Evolutionary conservation across 2,113 vertebrate species (phyloP).

Genomic region (Narcine bancroftii): DNA sequence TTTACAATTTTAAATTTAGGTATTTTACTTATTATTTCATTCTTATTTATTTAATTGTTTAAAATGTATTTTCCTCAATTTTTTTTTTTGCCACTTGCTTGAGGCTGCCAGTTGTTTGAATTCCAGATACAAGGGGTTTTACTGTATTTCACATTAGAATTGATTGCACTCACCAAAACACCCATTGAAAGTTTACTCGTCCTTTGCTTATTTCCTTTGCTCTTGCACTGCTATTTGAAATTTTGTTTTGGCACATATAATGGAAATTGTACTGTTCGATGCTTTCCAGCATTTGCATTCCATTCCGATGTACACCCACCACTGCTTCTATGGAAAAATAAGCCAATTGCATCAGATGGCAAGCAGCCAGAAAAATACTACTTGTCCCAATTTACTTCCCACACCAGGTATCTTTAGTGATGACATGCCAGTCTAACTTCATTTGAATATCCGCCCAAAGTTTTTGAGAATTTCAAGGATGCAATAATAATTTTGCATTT

Average conservation of each 20-base stretch:
- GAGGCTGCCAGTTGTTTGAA: too few relatives aligned
- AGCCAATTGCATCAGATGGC: neutral
- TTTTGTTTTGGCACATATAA: neutral
- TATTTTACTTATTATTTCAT: too few relatives aligned
- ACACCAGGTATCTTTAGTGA: neutral
- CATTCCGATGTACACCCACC: neutral
- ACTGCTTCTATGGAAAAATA: neutral
- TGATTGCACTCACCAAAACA: neutral
- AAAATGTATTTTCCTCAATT: too few relatives aligned
- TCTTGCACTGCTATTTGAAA: neutral
- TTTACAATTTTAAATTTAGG: too few relatives aligned
- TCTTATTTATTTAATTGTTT: too few relatives aligned
- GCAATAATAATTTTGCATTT: neutral
- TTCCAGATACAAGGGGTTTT: too few relatives aligned
- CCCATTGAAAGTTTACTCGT: neutral
- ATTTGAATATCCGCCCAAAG: neutral
- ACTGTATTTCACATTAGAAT: neutral
- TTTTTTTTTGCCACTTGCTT: too few relatives aligned
- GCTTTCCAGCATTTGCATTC: neutral
- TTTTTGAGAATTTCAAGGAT: neutral
- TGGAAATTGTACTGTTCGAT: neutral
- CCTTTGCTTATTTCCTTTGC: neutral
- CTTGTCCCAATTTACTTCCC: neutral
- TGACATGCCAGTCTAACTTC: neutral
- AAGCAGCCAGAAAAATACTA: neutral